Evolutionary conservation across 2,113 vertebrate genomes (phyloP).

Genomic region (Edolisoma coerulescens): DNA sequence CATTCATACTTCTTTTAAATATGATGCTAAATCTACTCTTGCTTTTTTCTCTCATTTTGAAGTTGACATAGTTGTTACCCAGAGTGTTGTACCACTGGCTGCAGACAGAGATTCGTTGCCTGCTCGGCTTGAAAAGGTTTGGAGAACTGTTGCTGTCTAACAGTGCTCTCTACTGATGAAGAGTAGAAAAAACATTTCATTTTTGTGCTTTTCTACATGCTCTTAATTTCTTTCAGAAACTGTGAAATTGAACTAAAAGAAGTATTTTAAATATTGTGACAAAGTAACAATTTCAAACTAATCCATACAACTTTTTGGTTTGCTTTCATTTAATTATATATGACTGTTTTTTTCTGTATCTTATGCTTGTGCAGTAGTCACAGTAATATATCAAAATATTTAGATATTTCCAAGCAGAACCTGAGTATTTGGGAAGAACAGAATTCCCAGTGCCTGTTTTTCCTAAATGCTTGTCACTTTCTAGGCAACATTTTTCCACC

Average conservation of each 20-base stretch:
- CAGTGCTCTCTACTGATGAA: constrained; percentile 67
- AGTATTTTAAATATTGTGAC: not conserved
- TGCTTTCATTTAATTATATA: not conserved
- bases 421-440: not conserved
- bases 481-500: not conserved
- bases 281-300: not conserved
- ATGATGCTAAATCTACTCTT: not conserved
- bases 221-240: not conserved
- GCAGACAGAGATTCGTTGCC: not conserved
- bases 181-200: not conserved
- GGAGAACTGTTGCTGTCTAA: constrained; percentile 9
- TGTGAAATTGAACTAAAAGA: not conserved
- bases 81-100: not conserved
- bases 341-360: not conserved
- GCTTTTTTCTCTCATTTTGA: not conserved
- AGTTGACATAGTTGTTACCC: not conserved
- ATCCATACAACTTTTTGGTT: not conserved
- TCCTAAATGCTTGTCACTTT: not conserved
- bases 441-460: not conserved
- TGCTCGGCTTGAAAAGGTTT: not conserved
- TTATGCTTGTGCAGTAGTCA: not conserved
- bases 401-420: not conserved
- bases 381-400: not conserved
- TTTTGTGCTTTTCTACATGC: not conserved
- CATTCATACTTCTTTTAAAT: not conserved